Base-by-base conservation (phyloP, 2,888 invertebrate species). In the Coenonympha glycerion region DNA sequence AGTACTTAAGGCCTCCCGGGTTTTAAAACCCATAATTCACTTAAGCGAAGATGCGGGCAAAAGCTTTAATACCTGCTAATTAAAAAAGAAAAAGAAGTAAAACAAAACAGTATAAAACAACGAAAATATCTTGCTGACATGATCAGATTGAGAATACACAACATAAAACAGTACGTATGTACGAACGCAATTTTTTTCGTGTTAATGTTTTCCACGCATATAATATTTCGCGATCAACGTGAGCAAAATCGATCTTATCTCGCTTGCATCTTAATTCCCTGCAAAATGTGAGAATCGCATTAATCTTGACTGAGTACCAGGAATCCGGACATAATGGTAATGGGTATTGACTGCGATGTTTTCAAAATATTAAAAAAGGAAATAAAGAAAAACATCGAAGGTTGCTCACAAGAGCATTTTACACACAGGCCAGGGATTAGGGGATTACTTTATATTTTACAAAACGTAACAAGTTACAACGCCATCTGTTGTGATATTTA, bases 191-290 rank as follows among this genome's bases (percentile, higher is more conserved):
- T 49, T 40, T 47, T 34, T 47, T 48, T 39, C 48, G 45, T 50
- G 61, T 53, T 55, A 60, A 59, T 59, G 57, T 62, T 68, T 73
- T 69, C 73, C 76, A 75, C 75, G 76, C 71, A 60, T 76, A 76
- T 79, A 73, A 70, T 63, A 71, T 78, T 79, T 75, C 77, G 68
- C 76, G 66, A 74, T 75, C 71, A 68, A 68, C 66, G 68, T 65
- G 66, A 67, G 69, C 71, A 70, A 69, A 69, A 59, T 52, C 62
- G 76, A 75, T 75, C 61, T 71, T 76, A 77, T 78, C 76, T 57
- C 56, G 19, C 56, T 53, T 64, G 66, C 71, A 71, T 74, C 76
- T 73, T 71, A 66, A 72, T 73, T 67, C 68, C 59, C 64, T 64
- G 61, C 64, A 54, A 59, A 66, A 66, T 64, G 68, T 68, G 63